A percentile compares a stretch with the other conserved stretches of the same genome.
Conservation (phyloP, 1,140 invertebrate species). For the Drosophila tristis region DNA sequence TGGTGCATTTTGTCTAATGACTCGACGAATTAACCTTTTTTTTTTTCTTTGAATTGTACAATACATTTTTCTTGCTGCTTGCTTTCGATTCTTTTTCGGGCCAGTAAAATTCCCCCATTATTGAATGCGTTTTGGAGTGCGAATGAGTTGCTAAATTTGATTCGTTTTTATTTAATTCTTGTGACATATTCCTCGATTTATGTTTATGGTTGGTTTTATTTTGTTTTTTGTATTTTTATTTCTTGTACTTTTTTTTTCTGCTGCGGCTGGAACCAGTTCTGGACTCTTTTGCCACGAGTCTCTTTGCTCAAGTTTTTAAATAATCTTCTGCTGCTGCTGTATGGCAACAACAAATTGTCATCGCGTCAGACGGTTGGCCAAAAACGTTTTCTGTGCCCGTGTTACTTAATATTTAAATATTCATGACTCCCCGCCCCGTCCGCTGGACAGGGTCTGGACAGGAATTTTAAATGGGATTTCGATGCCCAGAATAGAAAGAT, state of each 20-base stretch:
- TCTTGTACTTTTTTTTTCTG: constrained; percentile 13
- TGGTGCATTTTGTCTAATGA: constrained; percentile 77
- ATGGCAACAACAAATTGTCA: constrained; percentile 38
- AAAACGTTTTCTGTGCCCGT: not conserved
- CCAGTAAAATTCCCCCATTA: constrained; percentile 28
- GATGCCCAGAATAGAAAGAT: constrained; percentile 34
- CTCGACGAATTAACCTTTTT: constrained; percentile 63
- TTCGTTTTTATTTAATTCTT: constrained; percentile 18
- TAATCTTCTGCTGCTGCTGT: constrained; percentile 20
- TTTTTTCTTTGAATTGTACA: constrained; percentile 32
- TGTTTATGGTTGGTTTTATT: constrained; percentile 3
- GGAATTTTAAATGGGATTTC: constrained; percentile 53
- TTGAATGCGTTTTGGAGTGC: constrained; percentile 31
- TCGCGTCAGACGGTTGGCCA: constrained; percentile 12
- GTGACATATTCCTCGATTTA: constrained; percentile 28
- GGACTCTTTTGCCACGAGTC: constrained; percentile 16
- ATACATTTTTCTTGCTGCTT: constrained; percentile 33
- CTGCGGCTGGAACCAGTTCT: constrained; percentile 55
- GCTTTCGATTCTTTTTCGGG: constrained; percentile 43
- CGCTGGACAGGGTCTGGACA: constrained; percentile 13
- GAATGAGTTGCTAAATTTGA: constrained; percentile 43
- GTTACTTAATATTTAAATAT: constrained; percentile 64
- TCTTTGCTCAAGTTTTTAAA: constrained; percentile 52
- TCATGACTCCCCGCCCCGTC: constrained; percentile 23
- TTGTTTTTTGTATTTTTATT: not conserved